Evolutionary conservation across 2,113 vertebrate species (phyloP).

Genomic region (Malurus cyaneus): DNA sequence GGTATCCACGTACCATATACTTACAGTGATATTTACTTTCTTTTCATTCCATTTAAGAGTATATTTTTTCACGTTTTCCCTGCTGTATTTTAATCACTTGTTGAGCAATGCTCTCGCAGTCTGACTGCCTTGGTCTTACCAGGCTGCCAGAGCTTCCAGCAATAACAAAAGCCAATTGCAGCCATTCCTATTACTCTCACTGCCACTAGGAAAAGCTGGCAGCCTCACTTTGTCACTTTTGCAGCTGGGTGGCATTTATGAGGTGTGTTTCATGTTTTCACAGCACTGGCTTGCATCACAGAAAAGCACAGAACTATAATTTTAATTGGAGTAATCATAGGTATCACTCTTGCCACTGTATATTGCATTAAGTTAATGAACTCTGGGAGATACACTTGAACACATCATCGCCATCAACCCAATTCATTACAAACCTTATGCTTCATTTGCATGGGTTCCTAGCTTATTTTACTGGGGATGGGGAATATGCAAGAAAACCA

Average conservation of each 20-base stretch:
- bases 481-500: background rate
- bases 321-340: slow-evolving; percentile 63
- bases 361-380: slow-evolving; percentile 71
- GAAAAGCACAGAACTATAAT: slow-evolving; percentile 38
- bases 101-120: background rate
- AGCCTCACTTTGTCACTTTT: background rate
- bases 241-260: slow-evolving; percentile 21
- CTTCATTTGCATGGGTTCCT: slow-evolving; percentile 61
- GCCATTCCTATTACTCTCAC: background rate
- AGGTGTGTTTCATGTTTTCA: slow-evolving; percentile 15
- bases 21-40: background rate
- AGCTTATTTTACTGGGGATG: slow-evolving; percentile 26
- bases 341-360: slow-evolving; percentile 30
- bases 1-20: background rate
- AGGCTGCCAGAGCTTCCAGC: background rate
- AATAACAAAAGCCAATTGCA: background rate
- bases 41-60: background rate
- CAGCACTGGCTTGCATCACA: slow-evolving; percentile 3
- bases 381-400: slow-evolving; percentile 56
- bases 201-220: background rate
- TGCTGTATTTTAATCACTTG: background rate
- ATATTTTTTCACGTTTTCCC: background rate
- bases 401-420: slow-evolving; percentile 32
- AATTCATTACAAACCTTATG: slow-evolving; percentile 63
- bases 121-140: background rate